Evolutionary conservation across 2,797 vertebrate species (phyloP).

Genomic region (Enteromius viviparus): DNA sequence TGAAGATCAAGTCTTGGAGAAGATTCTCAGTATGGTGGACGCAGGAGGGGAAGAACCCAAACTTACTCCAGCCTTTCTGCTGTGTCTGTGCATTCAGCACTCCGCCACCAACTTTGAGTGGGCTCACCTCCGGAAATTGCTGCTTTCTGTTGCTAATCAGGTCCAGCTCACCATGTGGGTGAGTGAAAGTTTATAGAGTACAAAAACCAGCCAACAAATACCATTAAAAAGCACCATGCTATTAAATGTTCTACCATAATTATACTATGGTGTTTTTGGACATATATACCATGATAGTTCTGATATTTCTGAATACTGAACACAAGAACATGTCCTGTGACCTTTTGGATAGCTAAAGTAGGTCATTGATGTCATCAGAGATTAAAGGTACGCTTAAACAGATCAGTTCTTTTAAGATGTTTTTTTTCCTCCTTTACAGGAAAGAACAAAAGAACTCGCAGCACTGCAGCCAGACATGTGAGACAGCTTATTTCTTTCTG

Average conservation of each 20-base stretch:
- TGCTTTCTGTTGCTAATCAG: conserved; percentile 73
- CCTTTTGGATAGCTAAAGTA: background rate
- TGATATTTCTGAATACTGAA: background rate
- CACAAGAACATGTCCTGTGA: background rate
- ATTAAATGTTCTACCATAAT: background rate
- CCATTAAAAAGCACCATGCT: background rate
- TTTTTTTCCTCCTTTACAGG: conserved; percentile 65
- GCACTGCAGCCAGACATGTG: conserved; percentile 77
- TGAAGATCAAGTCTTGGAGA: conserved; percentile 75
- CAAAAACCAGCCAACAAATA: too few relatives aligned
- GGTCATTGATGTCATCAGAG: background rate
- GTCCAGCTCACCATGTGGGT: conserved; percentile 79
- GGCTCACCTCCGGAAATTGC: conserved; percentile 72
- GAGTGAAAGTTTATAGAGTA: conserved; percentile 67
- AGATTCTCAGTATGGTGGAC: conserved; percentile 70
- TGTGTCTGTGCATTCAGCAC: conserved; percentile 78
- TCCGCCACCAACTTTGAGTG: conserved; percentile 70
- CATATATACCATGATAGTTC: background rate
- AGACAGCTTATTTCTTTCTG: conserved; percentile 59
- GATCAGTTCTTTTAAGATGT: conserved; percentile 44
- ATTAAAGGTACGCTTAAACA: conserved; percentile 3
- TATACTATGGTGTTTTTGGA: background rate
- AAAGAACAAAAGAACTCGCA: conserved; percentile 80
- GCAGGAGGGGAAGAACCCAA: conserved; percentile 67
- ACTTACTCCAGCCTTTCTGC: conserved; percentile 77